Base-by-base conservation (phyloP, 1,140 invertebrate species). In the Zaprionus vittiger region DNA sequence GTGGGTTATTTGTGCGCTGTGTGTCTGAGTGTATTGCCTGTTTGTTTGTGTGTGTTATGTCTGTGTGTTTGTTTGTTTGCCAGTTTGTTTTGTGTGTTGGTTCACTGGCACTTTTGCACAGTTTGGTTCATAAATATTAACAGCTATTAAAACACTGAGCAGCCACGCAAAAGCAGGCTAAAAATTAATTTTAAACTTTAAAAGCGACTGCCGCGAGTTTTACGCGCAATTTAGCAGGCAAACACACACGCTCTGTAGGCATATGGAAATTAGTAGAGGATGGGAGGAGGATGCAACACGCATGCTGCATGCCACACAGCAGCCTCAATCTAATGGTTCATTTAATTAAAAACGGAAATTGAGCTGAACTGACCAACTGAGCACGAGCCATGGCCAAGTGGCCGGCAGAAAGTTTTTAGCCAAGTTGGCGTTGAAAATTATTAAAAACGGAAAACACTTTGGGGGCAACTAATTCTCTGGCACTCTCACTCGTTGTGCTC, bases 381-480 rank as follows among this genome's bases (percentile, higher is more conserved):
- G 62, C 68, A 73, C 63, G 73, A 73, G 60, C 68, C 81, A 55
- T 22, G 38, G 63, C 70, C 81, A 80, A 84, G 70, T 80, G 73
- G 70, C 73, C 64, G 62, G 22, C 52, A 59, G 44, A 57, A 65
- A 62, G n/a, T 62, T 59, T 49, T 59, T 59, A 17, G 47, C 31
- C 56, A 80, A 87, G 73, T 77, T 77, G 81, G 52, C 55, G 17
- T 56, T 5, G 47, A 85, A 84, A 84, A 81, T 89, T 87, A 87
- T 87, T 87, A 87, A 87, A 87, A 87, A 89, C 81, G 85, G 85
- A 90, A 90, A 90, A 90, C 85, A 90, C 85, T 90, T 90, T 87
- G 74, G 79, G 79, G 68, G 70, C 81, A 85, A 90, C 81, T 90
- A 89, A 89, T 90, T 84, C 85, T 65, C 77, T 64, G 52, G 54